Evolutionary conservation across 2,113 vertebrate species (phyloP).

Genomic region (Trochalopteron elliotii): DNA sequence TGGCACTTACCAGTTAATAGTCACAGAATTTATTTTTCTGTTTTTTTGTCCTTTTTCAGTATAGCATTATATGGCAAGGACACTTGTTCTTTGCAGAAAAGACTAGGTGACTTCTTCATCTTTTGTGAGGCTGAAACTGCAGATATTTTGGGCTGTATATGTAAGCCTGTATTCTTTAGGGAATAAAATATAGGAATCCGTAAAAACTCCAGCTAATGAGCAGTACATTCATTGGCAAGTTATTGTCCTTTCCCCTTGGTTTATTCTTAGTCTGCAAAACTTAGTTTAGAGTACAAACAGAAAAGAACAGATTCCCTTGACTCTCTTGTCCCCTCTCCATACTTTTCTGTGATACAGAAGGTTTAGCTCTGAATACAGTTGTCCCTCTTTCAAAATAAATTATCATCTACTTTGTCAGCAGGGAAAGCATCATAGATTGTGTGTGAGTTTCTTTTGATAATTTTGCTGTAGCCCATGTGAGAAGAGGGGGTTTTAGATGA

Average conservation of each 20-base stretch:
- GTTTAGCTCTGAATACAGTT: background rate
- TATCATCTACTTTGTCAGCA: background rate
- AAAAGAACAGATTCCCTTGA: background rate
- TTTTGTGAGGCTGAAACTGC: background rate
- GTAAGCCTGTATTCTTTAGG: background rate
- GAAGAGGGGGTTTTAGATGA: background rate
- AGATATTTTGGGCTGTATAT: conserved; percentile 26
- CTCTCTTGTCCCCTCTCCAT: background rate
- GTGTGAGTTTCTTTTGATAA: background rate
- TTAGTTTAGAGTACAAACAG: background rate
- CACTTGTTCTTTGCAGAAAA: background rate
- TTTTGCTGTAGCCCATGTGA: background rate
- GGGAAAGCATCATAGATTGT: background rate
- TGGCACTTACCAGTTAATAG: background rate
- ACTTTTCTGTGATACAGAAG: background rate
- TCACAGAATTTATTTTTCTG: background rate
- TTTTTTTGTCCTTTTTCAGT: background rate
- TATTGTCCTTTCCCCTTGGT: background rate
- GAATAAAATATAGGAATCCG: background rate
- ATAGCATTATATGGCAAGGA: background rate
- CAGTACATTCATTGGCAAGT: background rate
- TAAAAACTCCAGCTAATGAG: conserved; percentile 13
- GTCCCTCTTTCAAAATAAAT: background rate
- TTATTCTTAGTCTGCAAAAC: conserved; percentile 32
- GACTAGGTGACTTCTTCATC: background rate